Evolutionary conservation across 2,113 vertebrate genomes (phyloP), one percentile per base, ranked within the genome.

Genomic region (Garra rufa): DNA sequence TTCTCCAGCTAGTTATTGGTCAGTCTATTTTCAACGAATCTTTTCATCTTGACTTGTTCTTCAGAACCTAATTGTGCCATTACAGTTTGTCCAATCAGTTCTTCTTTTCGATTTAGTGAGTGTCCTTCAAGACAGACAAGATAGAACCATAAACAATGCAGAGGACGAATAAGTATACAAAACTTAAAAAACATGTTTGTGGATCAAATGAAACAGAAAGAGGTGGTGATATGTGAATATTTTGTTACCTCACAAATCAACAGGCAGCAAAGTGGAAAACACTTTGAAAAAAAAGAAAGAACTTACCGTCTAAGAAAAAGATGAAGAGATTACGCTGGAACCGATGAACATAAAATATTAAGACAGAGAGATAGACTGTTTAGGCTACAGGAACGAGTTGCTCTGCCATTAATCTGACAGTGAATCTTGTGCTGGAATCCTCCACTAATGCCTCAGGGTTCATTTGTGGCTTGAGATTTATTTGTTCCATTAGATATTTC

Each of bases 401-500:
- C 65, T 81, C 63, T 69, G 63, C 44, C 65, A 17, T 69, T 52
- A 52, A 81, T 65, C 63, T 81, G 63, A 57, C 61, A 48, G 41
- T 4, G 24, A 46, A 24, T 19, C 59, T 46, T 48, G 8, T 3
- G 15, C 71, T 11, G 15, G 73, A 76, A 76, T 76, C 73, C 46
- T 69, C 44, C 15, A n/a, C 19, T 50, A 81, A 81, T 70, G 61
- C 63, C 46, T 81, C 46, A n/a, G 61, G 61, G 26, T 81, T 81
- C 79, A 81, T 81, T 81, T 81, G 63, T 70, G 46, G 63, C 30
- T 50, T 21, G 63, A 50, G 78, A 41, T 81, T 34, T 81, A 81
- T 70, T 69, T 30, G 28, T 81, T 81, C 63, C 79, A 69, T 81
- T 81, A 81, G 79, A 81, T 52, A 70, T 81, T 81, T 81, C 63